Evolutionary conservation across 2,888 invertebrate genomes (phyloP).

Genomic region (Exephanes ischioxanthus): DNA sequence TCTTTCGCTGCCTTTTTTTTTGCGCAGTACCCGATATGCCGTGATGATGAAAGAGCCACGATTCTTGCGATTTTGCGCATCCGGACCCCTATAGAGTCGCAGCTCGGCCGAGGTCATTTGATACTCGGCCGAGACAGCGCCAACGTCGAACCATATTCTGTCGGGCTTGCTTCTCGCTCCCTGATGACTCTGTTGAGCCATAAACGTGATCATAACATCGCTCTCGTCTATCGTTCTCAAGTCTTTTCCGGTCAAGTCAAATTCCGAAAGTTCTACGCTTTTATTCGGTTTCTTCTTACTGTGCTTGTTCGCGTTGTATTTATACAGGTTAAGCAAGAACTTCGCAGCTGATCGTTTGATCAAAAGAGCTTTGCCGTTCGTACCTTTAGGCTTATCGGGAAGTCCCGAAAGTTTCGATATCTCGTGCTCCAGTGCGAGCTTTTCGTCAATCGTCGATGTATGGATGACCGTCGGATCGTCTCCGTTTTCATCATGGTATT

Average conservation of each 20-base stretch:
- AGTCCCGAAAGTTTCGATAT: slow-evolving; percentile 94
- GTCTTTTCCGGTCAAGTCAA: slow-evolving; percentile 89
- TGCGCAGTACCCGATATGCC: slow-evolving; percentile 87
- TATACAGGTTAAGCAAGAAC: slow-evolving; percentile 94
- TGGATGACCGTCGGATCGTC: slow-evolving; percentile 89
- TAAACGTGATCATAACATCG: slow-evolving; percentile 96
- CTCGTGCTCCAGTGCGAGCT: slow-evolving; percentile 93
- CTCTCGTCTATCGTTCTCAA: slow-evolving; percentile 93
- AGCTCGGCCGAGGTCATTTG: slow-evolving; percentile 93
- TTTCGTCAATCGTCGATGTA: slow-evolving; percentile 89
- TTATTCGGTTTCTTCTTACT: slow-evolving; percentile 83
- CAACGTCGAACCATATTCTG: slow-evolving; percentile 95
- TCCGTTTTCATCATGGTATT: slow-evolving; percentile 90
- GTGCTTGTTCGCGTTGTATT: slow-evolving; percentile 88
- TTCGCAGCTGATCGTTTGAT: slow-evolving; percentile 90
- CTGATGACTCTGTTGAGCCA: slow-evolving; percentile 87
- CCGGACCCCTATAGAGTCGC: slow-evolving; percentile 90
- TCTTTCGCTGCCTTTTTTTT: slow-evolving; percentile 87
- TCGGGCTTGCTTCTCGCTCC: slow-evolving; percentile 91
- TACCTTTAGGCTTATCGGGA: slow-evolving; percentile 89
- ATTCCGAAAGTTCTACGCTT: slow-evolving; percentile 83
- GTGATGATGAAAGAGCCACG: slow-evolving; percentile 87
- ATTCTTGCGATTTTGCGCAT: slow-evolving; percentile 84
- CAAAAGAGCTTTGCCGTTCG: slow-evolving; percentile 70
- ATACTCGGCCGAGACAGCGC: slow-evolving; percentile 92